Percentiles rank a stretch among this genome's conserved stretches.
Evolutionary conservation across 2,113 vertebrate genomes (phyloP).

Genomic region (Scomber scombrus): DNA sequence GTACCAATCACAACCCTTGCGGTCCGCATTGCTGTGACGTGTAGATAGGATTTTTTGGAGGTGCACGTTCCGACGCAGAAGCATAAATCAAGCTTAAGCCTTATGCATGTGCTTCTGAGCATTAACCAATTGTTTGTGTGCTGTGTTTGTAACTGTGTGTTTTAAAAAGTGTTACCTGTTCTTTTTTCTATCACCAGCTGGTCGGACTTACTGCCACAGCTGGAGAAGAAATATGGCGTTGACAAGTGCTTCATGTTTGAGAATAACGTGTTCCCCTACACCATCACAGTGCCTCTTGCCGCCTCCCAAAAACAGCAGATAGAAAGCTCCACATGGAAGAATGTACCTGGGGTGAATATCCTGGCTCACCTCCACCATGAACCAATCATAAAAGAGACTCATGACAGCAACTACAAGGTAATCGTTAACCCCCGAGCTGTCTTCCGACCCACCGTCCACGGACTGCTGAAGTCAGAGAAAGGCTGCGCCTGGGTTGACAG

Average conservation of each 20-base stretch:
- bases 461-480: background rate
- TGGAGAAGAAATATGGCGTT: slow-evolving; percentile 64
- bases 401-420: slow-evolving; percentile 40
- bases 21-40: too few species aligned
- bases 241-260: slow-evolving; percentile 78
- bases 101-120: too few species aligned
- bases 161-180: background rate
- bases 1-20: too few species aligned
- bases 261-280: slow-evolving; percentile 74
- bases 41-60: too few species aligned
- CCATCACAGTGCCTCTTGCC: accelerated
- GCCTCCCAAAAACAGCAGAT: background rate
- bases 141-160: background rate
- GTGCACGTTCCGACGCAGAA: too few species aligned
- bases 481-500: slow-evolving; percentile 35
- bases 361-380: slow-evolving; percentile 76
- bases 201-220: slow-evolving; percentile 73
- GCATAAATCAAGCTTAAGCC: too few species aligned
- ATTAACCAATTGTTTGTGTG: background rate
- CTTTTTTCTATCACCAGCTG: slow-evolving; percentile 57
- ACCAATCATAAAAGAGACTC: accelerated
- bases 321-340: slow-evolving; percentile 55
- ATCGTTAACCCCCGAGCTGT: slow-evolving; percentile 72
- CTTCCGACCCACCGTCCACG: slow-evolving; percentile 54
- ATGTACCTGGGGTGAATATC: slow-evolving; percentile 78